A percentile compares a stretch with the other conserved stretches of the same genome.
These are phyloP conservation scores for Syngnathus rostellatus DNA, from an alignment of 2,797 vertebrate species.

Conservation along the genomic window DNA sequence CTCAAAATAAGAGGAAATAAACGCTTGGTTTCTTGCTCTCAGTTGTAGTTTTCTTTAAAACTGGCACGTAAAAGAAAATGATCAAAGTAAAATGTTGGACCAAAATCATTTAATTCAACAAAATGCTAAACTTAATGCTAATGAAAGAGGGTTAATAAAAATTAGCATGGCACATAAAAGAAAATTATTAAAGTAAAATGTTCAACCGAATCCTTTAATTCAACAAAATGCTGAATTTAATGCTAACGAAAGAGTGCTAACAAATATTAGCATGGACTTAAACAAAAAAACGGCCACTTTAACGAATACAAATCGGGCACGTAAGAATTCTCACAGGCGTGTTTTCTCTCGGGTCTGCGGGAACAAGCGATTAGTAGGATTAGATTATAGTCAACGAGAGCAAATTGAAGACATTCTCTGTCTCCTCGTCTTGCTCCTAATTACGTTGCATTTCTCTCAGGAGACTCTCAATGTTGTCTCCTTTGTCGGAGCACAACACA, in stretches of 20 bases:
- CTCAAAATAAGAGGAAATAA: too few species aligned
- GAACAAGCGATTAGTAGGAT: not conserved
- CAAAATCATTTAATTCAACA: not conserved
- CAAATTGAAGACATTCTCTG: not conserved
- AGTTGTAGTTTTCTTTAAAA: not conserved
- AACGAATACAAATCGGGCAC: not conserved
- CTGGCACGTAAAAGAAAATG: not conserved
- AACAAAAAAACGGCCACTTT: not conserved
- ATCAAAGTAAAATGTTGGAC: too few species aligned
- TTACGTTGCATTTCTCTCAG: not conserved
- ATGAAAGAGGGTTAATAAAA: too few species aligned
- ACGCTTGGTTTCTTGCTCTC: too few species aligned
- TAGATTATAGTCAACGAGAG: not conserved
- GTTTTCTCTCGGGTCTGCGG: not conserved
- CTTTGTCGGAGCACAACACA: not conserved
- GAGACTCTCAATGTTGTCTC: not conserved
- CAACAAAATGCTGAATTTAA: not conserved
- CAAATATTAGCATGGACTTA: not conserved
- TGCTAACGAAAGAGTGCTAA: too few species aligned
- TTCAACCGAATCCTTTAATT: not conserved
- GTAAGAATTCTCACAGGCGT: not conserved
- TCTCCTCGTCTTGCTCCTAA: not conserved
- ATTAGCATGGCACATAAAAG: not conserved
- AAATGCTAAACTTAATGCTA: not conserved
- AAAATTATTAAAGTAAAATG: not conserved